These are phyloP conservation scores for Gymnorhina tibicen DNA, from an alignment of 2,113 vertebrate species.

Conservation along the genomic window DNA sequence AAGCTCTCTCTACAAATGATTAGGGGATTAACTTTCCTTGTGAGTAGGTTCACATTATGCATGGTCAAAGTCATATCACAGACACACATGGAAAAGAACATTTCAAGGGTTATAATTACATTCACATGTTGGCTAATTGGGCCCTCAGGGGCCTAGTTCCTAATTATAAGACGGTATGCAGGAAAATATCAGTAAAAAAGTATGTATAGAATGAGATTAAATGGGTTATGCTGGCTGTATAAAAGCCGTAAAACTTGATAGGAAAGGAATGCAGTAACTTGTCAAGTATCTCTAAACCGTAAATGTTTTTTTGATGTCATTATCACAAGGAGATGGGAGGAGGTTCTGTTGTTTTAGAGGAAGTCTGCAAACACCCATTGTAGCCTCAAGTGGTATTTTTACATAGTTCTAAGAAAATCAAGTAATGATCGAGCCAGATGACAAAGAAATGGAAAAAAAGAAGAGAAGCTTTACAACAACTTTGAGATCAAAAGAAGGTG, in stretches of 20 bases:
- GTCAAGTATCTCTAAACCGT: slow-evolving; percentile 52
- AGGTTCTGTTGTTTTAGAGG: slow-evolving; percentile 25
- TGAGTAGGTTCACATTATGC: slow-evolving; percentile 53
- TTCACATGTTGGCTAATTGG: slow-evolving; percentile 78
- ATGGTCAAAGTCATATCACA: slow-evolving; percentile 65
- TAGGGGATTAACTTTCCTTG: slow-evolving; percentile 57
- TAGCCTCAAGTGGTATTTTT: slow-evolving; percentile 20
- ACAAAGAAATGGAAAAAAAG: background rate
- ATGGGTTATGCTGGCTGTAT: slow-evolving; percentile 60
- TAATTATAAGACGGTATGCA: slow-evolving; percentile 71
- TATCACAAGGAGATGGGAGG: slow-evolving; percentile 52
- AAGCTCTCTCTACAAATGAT: slow-evolving; percentile 57
- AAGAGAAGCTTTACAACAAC: background rate
- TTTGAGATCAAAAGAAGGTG: background rate
- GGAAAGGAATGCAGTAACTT: slow-evolving; percentile 61
- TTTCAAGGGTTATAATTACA: slow-evolving; percentile 74
- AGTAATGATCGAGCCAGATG: background rate
- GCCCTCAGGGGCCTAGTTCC: slow-evolving; percentile 71
- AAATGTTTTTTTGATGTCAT: slow-evolving; percentile 34
- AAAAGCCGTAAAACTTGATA: slow-evolving; percentile 76
- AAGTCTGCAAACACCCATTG: background rate
- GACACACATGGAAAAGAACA: slow-evolving; percentile 65
- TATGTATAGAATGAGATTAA: slow-evolving; percentile 72
- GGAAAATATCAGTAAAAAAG: slow-evolving; percentile 67
- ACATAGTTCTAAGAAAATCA: background rate